Evolutionary conservation across 2,888 invertebrate genomes (phyloP).

Genomic region (Pollenia angustigena): DNA sequence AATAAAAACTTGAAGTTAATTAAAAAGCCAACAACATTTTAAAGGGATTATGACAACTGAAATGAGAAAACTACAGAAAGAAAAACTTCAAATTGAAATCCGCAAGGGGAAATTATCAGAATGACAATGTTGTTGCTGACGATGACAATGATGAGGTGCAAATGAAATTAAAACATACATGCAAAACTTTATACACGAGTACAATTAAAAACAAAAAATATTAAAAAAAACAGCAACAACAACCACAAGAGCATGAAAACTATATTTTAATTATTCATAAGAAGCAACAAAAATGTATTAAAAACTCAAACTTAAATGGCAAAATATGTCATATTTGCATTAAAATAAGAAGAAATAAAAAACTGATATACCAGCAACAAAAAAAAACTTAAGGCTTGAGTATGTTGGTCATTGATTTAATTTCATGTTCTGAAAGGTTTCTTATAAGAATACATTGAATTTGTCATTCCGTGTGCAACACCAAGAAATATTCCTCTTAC

Average conservation of each 20-base stretch:
- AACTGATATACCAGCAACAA: neutral
- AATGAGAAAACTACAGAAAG: conserved; percentile 28
- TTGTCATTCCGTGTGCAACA: too few species aligned
- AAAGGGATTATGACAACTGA: conserved; percentile 38
- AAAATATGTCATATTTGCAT: conserved; percentile 34
- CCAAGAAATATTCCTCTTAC: too few species aligned
- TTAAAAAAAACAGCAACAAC: neutral
- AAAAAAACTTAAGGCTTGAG: neutral
- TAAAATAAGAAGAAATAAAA: neutral
- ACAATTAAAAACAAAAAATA: conserved; percentile 25
- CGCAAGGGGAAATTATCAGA: conserved; percentile 23
- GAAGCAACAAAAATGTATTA: neutral
- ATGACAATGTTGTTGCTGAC: neutral
- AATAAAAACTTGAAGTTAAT: conserved; percentile 40
- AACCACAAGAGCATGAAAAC: conserved; percentile 10
- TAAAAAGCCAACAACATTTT: conserved; percentile 47
- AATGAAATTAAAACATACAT: conserved; percentile 38
- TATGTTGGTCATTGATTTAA: conserved; percentile 46
- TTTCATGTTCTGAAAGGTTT: conserved; percentile 31
- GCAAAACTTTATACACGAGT: conserved; percentile 29
- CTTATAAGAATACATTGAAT: too few species aligned
- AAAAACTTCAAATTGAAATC: conserved; percentile 35
- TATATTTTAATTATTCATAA: conserved; percentile 63
- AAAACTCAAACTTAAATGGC: conserved; percentile 3
- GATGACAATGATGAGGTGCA: conserved; percentile 40